Evolutionary conservation across 2,797 vertebrate genomes (phyloP).

Genomic region (Characodon lateralis): DNA sequence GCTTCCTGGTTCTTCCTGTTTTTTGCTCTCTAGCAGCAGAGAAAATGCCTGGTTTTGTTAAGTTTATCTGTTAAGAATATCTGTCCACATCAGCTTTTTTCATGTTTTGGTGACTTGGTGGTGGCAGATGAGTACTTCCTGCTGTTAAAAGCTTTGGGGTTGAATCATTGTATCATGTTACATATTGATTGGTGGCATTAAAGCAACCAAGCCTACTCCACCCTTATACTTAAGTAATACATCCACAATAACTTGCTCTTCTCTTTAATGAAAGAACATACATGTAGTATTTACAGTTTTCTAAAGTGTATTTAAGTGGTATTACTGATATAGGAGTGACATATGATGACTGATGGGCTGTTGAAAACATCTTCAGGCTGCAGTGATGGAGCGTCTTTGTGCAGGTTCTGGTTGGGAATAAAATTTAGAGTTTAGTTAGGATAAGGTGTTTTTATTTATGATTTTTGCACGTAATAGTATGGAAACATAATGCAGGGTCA

Average conservation of each 20-base stretch:
- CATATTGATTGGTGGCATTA: constrained; percentile 57
- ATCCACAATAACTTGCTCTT: background rate
- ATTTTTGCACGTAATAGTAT: background rate
- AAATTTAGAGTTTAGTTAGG: background rate
- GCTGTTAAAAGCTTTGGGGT: constrained; percentile 50
- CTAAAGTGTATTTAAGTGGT: background rate
- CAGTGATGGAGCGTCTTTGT: background rate
- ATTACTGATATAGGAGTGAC: background rate
- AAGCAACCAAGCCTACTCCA: background rate
- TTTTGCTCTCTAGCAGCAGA: constrained; percentile 4
- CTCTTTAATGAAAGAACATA: background rate
- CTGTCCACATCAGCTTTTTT: constrained; percentile 16
- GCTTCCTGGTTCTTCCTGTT: background rate
- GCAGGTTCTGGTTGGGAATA: background rate
- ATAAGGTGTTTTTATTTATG: background rate
- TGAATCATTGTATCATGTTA: constrained; percentile 45
- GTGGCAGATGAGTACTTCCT: constrained; percentile 20
- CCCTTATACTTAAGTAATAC: background rate
- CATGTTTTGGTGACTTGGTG: background rate
- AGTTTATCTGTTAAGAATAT: constrained; percentile 61
- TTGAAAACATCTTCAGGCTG: background rate
- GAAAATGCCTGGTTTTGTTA: constrained; percentile 46
- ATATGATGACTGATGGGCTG: background rate
- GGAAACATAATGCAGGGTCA: background rate
- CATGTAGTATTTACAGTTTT: background rate